A percentile compares a stretch with the other conserved stretches of the same genome.
These are phyloP conservation scores for Drosophila ercepeae DNA, from an alignment of 1,140 invertebrate genomes.

Conservation along the genomic window DNA sequence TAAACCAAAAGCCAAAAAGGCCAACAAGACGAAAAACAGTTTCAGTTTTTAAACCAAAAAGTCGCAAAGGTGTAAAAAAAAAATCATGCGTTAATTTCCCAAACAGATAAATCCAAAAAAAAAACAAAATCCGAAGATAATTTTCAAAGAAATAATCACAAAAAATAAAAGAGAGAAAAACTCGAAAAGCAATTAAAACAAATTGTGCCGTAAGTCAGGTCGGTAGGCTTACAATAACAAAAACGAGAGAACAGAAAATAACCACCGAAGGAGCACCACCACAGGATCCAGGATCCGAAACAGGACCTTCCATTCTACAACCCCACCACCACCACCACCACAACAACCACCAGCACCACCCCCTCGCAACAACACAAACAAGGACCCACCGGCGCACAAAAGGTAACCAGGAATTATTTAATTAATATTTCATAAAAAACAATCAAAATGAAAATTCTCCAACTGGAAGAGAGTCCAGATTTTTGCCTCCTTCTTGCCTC, in stretches of 20 bases:
- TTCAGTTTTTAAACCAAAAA: slow-evolving; percentile 30
- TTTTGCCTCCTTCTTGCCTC: slow-evolving; percentile 23
- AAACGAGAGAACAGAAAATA: slow-evolving; percentile 6
- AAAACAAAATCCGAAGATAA: slow-evolving; percentile 15
- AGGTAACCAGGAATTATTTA: slow-evolving; percentile 60
- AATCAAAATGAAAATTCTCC: slow-evolving; percentile 38
- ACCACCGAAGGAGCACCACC: slow-evolving; percentile 17
- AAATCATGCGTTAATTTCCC: slow-evolving; percentile 25
- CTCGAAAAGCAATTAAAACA: slow-evolving; percentile 73
- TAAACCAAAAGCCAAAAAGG: slow-evolving; percentile 56
- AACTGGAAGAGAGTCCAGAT: slow-evolving; percentile 13
- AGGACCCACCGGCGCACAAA: slow-evolving; percentile 22
- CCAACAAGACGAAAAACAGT: slow-evolving; percentile 36
- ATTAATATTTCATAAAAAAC: slow-evolving; percentile 44
- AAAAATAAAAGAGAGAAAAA: slow-evolving; percentile 9
- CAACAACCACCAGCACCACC: too few species aligned
- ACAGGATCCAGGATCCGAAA: slow-evolving; percentile 11
- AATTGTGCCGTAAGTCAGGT: slow-evolving; percentile 78
- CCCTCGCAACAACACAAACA: not conserved
- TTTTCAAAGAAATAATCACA: slow-evolving; percentile 6
- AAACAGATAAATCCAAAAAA: slow-evolving; percentile 38
- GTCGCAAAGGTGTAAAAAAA: slow-evolving; percentile 16
- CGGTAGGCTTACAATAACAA: slow-evolving; percentile 64
- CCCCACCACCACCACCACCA: too few species aligned
- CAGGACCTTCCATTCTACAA: not conserved